Percentiles rank a stretch among this genome's conserved stretches.
phyloP scores from a whole-genome alignment of 2,888 invertebrate genomes.

The Erebia aethiops region DNA sequence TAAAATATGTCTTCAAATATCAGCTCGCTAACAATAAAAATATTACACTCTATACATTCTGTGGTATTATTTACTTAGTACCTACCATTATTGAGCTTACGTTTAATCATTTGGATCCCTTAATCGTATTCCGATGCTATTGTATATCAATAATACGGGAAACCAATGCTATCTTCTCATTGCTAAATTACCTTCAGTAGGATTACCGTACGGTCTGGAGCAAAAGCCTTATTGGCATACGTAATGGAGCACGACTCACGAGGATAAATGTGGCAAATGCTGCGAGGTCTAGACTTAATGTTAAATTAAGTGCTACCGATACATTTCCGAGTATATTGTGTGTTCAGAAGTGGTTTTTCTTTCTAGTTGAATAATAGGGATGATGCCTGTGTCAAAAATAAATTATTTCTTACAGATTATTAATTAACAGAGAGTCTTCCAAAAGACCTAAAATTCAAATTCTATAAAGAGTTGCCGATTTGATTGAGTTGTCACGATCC shows the following conservation, averaged over 20 bases:
- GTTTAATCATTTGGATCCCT: slow-evolving; percentile 4
- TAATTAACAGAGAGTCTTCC: too few species aligned
- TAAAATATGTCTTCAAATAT: too few species aligned
- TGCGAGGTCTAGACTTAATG: slow-evolving; percentile 37
- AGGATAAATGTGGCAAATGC: slow-evolving; percentile 56
- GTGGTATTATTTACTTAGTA: not conserved
- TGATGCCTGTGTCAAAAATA: too few species aligned
- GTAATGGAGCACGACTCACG: slow-evolving; percentile 50
- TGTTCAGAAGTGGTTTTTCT: not conserved
- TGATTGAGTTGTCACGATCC: too few species aligned
- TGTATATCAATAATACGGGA: slow-evolving; percentile 26
- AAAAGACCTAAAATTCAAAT: too few species aligned
- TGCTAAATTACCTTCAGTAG: slow-evolving; percentile 66
- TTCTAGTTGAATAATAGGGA: too few species aligned
- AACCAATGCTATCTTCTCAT: slow-evolving; percentile 67
- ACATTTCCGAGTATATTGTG: not conserved
- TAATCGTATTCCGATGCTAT: slow-evolving; percentile 10
- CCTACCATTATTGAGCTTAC: not conserved
- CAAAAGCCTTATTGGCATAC: slow-evolving; percentile 68
- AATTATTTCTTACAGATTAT: too few species aligned
- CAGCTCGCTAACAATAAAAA: too few species aligned
- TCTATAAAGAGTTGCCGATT: too few species aligned
- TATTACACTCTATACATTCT: too few species aligned
- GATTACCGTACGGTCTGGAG: slow-evolving; percentile 58
- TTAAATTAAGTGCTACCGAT: not conserved